Base-by-base conservation (phyloP, 1,140 invertebrate species). In the Dendrolimus punctatus region DNA sequence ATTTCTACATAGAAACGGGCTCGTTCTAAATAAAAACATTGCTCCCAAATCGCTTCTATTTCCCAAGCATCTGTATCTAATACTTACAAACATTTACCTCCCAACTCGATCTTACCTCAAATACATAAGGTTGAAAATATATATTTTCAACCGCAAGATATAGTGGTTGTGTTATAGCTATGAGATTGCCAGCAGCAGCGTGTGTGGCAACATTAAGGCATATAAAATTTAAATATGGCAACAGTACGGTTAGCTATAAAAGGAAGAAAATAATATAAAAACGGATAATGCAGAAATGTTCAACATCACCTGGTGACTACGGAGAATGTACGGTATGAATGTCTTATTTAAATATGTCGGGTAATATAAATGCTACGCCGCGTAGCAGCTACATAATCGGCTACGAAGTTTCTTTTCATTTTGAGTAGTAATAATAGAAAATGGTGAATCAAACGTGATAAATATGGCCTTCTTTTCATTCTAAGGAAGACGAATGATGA, bases 201-300 rank as follows among this genome's bases (percentile, higher is more conserved):
- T 81, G 79, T 80, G 78, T 82, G 79, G 79, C 69, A 74, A 81
- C 81, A 85, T 85, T 85, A 85, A 82, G 76, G 79, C 72, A 64
- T 73, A 82, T 81, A 82, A 85, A 80, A 85, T 85, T 85, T 85
- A 85, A 85, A 85, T 85, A 85, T 80, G 75, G 79, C 73, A 74
- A 75, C 77, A 85, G 66, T 58, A 63, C 72, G 60, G 61, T 50
- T 53, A 58, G 75, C 76, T 75, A 76, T 80, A 76, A 84, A 80
- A 74, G 69, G 64, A 75, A 73, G 59, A 65, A 62, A 74, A 84
- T 79, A 72, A 78, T 73, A 81, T 76, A 73, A 78, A 72, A 69
- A 73, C 58, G 65, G 68, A 72, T 71, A 77, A 65, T 50, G 62
- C 57, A 66, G 53, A 58, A 59, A 62, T 58, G 50, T 23, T 46